Evolutionary conservation across 2,888 invertebrate species (phyloP), one percentile per base, ranked within the genome.

Genomic region (Drosophila borealis): DNA sequence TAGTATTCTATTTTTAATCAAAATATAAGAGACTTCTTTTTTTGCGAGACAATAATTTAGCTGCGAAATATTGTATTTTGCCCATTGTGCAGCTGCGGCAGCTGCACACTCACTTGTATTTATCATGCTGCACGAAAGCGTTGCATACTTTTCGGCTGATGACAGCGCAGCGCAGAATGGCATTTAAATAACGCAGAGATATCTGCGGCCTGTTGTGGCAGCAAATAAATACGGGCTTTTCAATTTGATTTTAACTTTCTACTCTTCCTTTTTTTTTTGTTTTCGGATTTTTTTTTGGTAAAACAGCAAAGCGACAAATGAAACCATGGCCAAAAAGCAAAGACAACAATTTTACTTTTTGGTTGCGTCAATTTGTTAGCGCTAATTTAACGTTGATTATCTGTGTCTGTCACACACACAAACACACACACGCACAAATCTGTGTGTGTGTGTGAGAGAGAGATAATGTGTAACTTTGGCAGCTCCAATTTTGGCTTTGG

Each of bases 361-460:
- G 37, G 8, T 14, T 62, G 59, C 71, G 72, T 74, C 85, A 74
- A 89, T 89, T 89, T 89, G 86, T 85, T 73, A 71, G 74, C 74
- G 78, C 75, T 85, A 89, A 85, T 85, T 89, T 85, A 78, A 70
- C 66, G 74, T 80, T 85, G 83, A 85, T 89, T 88, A 88, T 85
- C 82, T 64, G 17, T 48, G 56, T 61, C 57, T 64, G 63, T 51
- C 37, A 48, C 60, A 54, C 50, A 49, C 46, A 60, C 39, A 56
- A 25, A 21, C 17, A 50, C 11, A 54, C 19, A 54, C 19, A 46
- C 21, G 44, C 44, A 54, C 37, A 48, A 17, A 48, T n/a, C n/a
- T 33, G 29, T 34, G 44, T 54, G 59, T 50, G 17, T 17, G 17
- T 21, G 17, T 19, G 1, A 19, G 37, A 11, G 0, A 39, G 37